Conservation (phyloP, 2,113 vertebrate genomes). For the Hassar affinis region DNA sequence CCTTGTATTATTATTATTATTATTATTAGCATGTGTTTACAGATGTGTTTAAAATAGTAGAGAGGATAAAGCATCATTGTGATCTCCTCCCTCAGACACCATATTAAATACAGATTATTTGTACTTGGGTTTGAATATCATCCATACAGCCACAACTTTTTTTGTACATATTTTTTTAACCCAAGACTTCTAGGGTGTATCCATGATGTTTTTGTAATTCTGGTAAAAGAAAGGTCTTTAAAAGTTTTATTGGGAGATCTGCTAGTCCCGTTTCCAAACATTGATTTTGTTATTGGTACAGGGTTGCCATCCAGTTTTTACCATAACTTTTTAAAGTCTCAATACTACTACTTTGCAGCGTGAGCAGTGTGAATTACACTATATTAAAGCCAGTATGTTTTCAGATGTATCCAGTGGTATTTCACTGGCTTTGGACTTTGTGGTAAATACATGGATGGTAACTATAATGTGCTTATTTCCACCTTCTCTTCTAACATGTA, state of each 20-base stretch:
- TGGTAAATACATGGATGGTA: conserved; percentile 52
- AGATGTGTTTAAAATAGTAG: neutral
- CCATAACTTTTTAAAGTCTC: neutral
- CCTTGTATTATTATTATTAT: neutral
- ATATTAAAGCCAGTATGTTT: neutral
- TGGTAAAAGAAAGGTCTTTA: neutral
- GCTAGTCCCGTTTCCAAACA: conserved; percentile 61
- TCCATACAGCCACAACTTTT: neutral
- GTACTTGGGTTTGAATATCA: neutral
- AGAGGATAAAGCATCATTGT: neutral
- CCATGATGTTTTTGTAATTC: neutral
- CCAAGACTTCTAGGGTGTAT: neutral
- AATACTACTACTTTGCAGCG: neutral
- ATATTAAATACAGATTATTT: neutral
- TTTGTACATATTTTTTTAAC: neutral
- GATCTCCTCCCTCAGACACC: neutral
- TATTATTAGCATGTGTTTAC: neutral
- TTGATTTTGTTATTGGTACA: conserved; percentile 57
- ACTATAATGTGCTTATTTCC: conserved; percentile 34
- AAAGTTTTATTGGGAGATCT: neutral
- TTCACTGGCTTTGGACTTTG: neutral
- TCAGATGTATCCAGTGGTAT: neutral
- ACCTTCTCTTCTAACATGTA: neutral
- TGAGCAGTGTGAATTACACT: too few species aligned
- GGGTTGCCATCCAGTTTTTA: conserved; percentile 57